Conservation (phyloP, 64 coral and sea anemone species). For the Dendrophyllia cribrosa region DNA sequence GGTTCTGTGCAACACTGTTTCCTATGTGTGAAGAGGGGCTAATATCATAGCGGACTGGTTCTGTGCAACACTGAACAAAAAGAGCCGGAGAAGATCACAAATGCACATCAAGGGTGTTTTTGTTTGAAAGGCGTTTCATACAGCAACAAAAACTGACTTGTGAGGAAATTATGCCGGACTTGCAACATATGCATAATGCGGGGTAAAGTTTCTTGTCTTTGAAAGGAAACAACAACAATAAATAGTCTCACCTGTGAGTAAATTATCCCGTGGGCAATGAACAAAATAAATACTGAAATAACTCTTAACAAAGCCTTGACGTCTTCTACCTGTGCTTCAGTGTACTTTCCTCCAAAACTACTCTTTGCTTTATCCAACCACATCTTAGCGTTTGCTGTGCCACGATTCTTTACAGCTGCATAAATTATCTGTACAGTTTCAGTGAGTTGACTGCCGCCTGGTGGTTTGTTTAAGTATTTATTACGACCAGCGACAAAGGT, state of each 20-base stretch:
- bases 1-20: too few species aligned
- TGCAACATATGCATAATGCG: too few species aligned
- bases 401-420: conserved; percentile 49
- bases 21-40: too few species aligned
- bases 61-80: too few species aligned
- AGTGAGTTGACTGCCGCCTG: conserved; percentile 67
- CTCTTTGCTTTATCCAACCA: conserved; percentile 83
- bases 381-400: neutral
- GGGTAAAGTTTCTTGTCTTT: neutral
- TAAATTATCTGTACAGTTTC: conserved; percentile 60
- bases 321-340: conserved; percentile 76
- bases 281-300: conserved; percentile 71
- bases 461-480: conserved; percentile 52
- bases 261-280: conserved; percentile 77
- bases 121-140: too few species aligned
- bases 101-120: too few species aligned
- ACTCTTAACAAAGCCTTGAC: conserved; percentile 73
- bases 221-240: neutral
- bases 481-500: conserved; percentile 64
- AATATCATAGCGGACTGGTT: too few species aligned
- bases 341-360: conserved; percentile 71
- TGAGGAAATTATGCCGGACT: too few species aligned
- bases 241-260: conserved; percentile 57
- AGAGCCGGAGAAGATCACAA: too few species aligned
- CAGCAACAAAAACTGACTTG: too few species aligned